Percentiles rank a stretch among this genome's conserved stretches.
Conservation (phyloP, 2,113 vertebrate genomes). For the Nibea coibor region DNA sequence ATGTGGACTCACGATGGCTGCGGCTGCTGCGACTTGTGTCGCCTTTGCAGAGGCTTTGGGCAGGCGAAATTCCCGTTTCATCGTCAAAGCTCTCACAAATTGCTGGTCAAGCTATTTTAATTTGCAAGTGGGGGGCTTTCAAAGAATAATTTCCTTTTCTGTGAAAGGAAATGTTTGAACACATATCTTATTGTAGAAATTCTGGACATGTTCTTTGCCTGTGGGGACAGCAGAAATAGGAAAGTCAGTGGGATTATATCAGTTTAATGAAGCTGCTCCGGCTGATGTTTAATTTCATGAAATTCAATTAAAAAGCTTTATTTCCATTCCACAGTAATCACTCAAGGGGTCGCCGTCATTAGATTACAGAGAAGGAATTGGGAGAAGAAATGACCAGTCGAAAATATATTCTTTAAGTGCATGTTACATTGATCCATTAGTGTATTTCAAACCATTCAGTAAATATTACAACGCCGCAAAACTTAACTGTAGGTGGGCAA, state of each 20-base stretch:
- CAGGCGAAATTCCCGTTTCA: constrained; percentile 31
- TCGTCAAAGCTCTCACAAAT: constrained; percentile 58
- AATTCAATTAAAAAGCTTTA: constrained; percentile 77
- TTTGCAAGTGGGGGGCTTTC: constrained; percentile 45
- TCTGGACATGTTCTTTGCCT: constrained; percentile 60
- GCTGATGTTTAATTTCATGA: constrained; percentile 72
- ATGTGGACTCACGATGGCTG: constrained; percentile 32
- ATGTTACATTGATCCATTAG: background rate
- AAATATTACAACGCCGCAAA: constrained; percentile 3
- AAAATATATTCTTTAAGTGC: constrained; percentile 25
- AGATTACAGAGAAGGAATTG: constrained; percentile 40
- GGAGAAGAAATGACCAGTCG: constrained; percentile 35
- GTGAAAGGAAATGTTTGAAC: constrained; percentile 64
- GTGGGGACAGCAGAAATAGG: constrained; percentile 55
- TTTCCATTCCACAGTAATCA: constrained; percentile 63
- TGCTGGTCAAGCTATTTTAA: constrained; percentile 64
- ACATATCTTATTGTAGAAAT: constrained; percentile 61
- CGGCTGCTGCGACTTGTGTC: constrained; percentile 35
- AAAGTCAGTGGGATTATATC: constrained; percentile 75
- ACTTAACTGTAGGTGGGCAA: constrained; percentile 13
- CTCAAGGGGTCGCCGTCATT: constrained; percentile 55
- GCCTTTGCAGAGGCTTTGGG: constrained; percentile 8
- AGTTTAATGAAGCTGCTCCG: constrained; percentile 74
- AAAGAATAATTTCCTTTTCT: constrained; percentile 60
- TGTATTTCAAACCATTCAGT: constrained; percentile 21